Base-by-base conservation (phyloP, 2,888 invertebrate genomes). In the Busseola fusca region DNA sequence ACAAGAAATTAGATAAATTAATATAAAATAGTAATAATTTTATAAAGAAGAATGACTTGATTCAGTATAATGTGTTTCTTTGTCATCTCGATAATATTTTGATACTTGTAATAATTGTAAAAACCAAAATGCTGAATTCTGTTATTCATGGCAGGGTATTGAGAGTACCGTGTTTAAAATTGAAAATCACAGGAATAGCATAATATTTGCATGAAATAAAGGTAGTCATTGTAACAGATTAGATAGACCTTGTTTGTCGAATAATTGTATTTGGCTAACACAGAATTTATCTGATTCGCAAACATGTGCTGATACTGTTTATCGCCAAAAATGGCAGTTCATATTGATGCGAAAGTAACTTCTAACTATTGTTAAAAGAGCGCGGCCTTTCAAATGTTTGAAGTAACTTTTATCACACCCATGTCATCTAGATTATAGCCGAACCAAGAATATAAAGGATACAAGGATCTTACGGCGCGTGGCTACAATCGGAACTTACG, bases 141-240 rank as follows among this genome's bases (percentile, higher is more conserved):
- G 18, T 25, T 25, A 12, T 64, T 37, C 37, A 57, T 25, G 16
- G 16, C 14, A 52, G 7, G 12, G 1, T 54, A 4, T 18, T 21
- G 18, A 40, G 10, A 27, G 10, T 10, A 5, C 18, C 30, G 25
- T n/a, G 7, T 9, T 42, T 18, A 34, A 45, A 45, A 69, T 34
- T 7, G n/a, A n/a, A n/a, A n/a, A n/a, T n/a, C n/a, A 7, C 34
- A 30, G 18, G 16, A 50, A 50, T 40, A 25, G 10, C 10, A 21
- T 52, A 37, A 27, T 65, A 37, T 48, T 54, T 58, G 12, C 21
- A 21, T 18, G 18, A 14, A 30, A 4, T 6, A 59, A 12, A 64
- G 25, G 62, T 74, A 79, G 75, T 69, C 30, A 10, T 57, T 70
- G 70, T 64, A 40, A 27, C 1, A 75, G 80, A 78, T 80, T 54